Evolutionary conservation across 2,888 invertebrate genomes (phyloP).

Genomic region (Noctuana brunneofusca): DNA sequence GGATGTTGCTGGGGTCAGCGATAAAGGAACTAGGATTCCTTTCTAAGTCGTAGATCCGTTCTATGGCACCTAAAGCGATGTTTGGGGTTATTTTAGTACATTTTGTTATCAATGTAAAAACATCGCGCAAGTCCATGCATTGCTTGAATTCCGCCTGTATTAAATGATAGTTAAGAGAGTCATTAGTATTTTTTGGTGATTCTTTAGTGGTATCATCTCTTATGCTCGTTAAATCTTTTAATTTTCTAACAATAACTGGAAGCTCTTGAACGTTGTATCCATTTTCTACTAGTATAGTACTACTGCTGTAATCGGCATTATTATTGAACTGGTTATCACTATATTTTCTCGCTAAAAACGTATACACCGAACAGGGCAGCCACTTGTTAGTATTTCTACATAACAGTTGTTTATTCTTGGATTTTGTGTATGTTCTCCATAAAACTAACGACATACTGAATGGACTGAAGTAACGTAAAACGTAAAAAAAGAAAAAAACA

Average conservation of each 20-base stretch:
- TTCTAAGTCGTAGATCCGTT: conserved; percentile 73
- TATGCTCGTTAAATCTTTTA: conserved; percentile 66
- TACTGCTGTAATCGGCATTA: conserved; percentile 62
- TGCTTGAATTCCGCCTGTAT: conserved; percentile 75
- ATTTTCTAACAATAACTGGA: conserved; percentile 84
- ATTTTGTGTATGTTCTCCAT: conserved; percentile 62
- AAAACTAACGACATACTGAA: conserved; percentile 60
- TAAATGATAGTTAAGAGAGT: conserved; percentile 63
- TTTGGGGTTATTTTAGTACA: conserved; percentile 78
- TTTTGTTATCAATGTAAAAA: conserved; percentile 73
- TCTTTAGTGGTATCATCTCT: conserved; percentile 49
- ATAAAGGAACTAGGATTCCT: conserved; percentile 53
- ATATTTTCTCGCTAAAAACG: conserved; percentile 48
- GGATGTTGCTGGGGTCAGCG: conserved; percentile 51
- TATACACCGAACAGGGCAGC: conserved; percentile 41
- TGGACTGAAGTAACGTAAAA: conserved; percentile 1
- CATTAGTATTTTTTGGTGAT: conserved; percentile 45
- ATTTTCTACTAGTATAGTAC: conserved; percentile 85
- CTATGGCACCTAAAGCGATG: conserved; percentile 76
- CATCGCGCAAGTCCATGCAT: conserved; percentile 69
- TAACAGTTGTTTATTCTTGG: conserved; percentile 55
- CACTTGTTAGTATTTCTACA: conserved; percentile 46
- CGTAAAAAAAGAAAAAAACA: conserved; percentile 14
- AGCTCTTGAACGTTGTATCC: conserved; percentile 87
- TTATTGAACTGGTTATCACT: conserved; percentile 61